Evolutionary conservation across 2,888 invertebrate genomes (phyloP).

Genomic region (Spilarctia lutea): DNA sequence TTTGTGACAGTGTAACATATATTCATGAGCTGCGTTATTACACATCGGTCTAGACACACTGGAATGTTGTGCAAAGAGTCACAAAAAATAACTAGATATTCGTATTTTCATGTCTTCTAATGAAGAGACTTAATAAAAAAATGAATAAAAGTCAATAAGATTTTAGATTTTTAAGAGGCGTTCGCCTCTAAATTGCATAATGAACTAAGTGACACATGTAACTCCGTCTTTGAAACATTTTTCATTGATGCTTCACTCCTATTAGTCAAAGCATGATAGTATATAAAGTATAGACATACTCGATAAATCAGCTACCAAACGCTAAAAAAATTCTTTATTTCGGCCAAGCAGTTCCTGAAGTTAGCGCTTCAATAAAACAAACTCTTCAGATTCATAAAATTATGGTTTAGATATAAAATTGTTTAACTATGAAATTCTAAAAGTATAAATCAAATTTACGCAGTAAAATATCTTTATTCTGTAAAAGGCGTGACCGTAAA

Average conservation of each 20-base stretch:
- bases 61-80: neutral
- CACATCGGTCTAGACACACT: neutral
- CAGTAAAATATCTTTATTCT: conserved; percentile 2
- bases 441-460: conserved; percentile 1
- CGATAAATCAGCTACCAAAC: neutral
- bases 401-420: neutral
- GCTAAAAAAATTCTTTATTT: neutral
- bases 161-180: too few species aligned
- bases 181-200: too few species aligned
- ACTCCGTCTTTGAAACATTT: too few species aligned
- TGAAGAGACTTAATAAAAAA: too few species aligned
- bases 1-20: neutral
- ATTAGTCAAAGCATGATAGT: too few species aligned
- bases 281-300: neutral
- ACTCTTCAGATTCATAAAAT: neutral
- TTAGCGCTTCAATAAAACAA: neutral
- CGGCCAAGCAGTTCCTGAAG: neutral
- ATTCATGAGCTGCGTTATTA: neutral
- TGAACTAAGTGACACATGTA: too few species aligned
- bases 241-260: too few species aligned
- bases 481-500: conserved; percentile 27
- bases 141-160: too few species aligned
- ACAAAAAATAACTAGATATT: neutral
- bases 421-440: neutral
- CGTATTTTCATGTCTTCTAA: too few species aligned